Evolutionary conservation across 2,888 invertebrate species (phyloP).

Genomic region (Apomyelois bistriatella): DNA sequence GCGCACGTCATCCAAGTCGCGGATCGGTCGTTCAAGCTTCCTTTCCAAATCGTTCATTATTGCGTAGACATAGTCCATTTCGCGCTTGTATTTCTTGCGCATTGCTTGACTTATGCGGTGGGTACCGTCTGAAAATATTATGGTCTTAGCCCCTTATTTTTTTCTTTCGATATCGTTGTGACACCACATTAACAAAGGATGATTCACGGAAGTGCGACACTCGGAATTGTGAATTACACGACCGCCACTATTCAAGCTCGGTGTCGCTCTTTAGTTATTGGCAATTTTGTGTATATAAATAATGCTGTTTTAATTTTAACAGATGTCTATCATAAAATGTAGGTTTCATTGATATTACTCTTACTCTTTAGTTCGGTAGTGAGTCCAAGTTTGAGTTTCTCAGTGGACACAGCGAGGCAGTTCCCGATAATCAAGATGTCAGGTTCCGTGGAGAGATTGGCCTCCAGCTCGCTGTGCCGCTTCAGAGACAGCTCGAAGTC

Average conservation of each 20-base stretch:
- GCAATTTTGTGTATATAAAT: too few relatives aligned
- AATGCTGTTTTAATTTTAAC: too few relatives aligned
- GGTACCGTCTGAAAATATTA: slow-evolving; percentile 83
- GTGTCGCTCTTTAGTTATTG: too few relatives aligned
- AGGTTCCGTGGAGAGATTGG: slow-evolving; percentile 85
- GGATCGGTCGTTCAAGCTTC: slow-evolving; percentile 91
- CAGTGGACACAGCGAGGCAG: slow-evolving; percentile 89
- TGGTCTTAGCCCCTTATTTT: too few relatives aligned
- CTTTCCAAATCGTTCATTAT: slow-evolving; percentile 96
- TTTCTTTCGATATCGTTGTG: too few relatives aligned
- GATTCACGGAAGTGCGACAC: too few relatives aligned
- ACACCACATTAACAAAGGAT: too few relatives aligned
- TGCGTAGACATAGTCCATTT: slow-evolving; percentile 96
- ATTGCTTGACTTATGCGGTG: slow-evolving; percentile 91
- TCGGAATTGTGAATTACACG: too few relatives aligned
- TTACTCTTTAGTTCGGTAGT: slow-evolving; percentile 89
- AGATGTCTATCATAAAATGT: too few relatives aligned
- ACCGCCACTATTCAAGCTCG: too few relatives aligned
- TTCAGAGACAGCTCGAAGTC: slow-evolving; percentile 88
- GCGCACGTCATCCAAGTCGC: slow-evolving; percentile 96
- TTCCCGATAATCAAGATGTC: slow-evolving; percentile 86
- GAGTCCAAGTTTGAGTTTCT: slow-evolving; percentile 91
- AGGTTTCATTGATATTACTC: too few relatives aligned
- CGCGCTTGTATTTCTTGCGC: slow-evolving; percentile 93
- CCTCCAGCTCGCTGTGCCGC: slow-evolving; percentile 88